A percentile compares a stretch with the other conserved stretches of the same genome.
Evolutionary conservation across 1,140 invertebrate species (phyloP).

Genomic region (Eurytemora carolleeae): DNA sequence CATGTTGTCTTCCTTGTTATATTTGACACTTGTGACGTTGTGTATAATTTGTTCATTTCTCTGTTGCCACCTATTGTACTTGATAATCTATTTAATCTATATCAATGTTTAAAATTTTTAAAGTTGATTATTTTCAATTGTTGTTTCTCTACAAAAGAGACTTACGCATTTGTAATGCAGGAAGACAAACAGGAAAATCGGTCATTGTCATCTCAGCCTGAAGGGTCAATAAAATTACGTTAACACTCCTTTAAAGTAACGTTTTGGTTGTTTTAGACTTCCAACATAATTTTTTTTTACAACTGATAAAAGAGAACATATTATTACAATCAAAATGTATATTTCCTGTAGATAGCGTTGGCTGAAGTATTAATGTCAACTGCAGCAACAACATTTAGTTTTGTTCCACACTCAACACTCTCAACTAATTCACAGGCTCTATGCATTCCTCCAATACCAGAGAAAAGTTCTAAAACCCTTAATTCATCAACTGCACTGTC

Average conservation of each 20-base stretch:
- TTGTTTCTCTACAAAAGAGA: too few relatives aligned
- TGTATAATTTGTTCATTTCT: too few relatives aligned
- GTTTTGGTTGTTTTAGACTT: too few relatives aligned
- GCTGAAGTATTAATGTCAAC: neutral
- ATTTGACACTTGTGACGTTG: too few relatives aligned
- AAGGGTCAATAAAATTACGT: neutral
- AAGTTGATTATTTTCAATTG: too few relatives aligned
- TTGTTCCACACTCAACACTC: neutral
- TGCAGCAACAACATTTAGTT: neutral
- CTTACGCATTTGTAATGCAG: neutral
- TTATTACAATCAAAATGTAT: neutral
- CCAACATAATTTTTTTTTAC: too few relatives aligned
- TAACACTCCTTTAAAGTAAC: too few relatives aligned
- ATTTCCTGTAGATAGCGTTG: neutral
- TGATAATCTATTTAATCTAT: too few relatives aligned
- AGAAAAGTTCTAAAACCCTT: neutral
- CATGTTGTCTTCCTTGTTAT: too few relatives aligned
- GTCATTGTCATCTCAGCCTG: neutral
- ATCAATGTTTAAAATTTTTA: too few relatives aligned
- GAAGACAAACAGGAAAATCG: neutral
- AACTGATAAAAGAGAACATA: neutral
- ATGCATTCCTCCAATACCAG: neutral
- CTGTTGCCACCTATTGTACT: too few relatives aligned
- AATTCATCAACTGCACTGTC: neutral
- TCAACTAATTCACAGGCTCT: neutral